These are phyloP conservation scores for Harpegnathos saltator DNA, from an alignment of 1,140 invertebrate species.

Conservation along the genomic window DNA sequence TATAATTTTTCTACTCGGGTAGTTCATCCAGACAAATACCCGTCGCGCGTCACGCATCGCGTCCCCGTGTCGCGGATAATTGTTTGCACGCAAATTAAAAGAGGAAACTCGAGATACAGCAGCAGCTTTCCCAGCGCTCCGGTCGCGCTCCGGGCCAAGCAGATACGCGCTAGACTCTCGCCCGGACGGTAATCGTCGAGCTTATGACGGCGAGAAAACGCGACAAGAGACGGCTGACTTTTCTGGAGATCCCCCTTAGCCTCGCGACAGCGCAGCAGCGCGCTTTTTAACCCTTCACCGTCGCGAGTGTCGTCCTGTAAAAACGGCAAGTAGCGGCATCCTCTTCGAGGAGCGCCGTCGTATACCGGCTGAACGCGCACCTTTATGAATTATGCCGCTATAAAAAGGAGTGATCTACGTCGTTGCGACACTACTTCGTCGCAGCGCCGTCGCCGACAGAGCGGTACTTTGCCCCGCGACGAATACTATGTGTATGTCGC, in stretches of 20 bases:
- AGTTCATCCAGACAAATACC: too few species aligned
- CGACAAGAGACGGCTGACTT: not conserved
- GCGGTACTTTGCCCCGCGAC: not conserved
- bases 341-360: not conserved
- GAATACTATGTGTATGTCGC: slow-evolving; percentile 46
- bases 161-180: not conserved
- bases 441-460: too few species aligned
- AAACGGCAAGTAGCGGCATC: not conserved
- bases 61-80: too few species aligned
- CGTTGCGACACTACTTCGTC: not conserved
- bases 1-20: too few species aligned
- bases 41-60: too few species aligned
- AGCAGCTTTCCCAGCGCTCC: not conserved
- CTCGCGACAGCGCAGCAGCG: not conserved
- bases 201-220: not conserved
- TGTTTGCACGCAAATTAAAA: too few species aligned
- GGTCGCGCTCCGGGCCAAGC: not conserved
- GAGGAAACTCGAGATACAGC: too few species aligned
- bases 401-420: slow-evolving; percentile 33
- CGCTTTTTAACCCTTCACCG: slow-evolving; percentile 26
- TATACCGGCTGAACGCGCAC: slow-evolving; percentile 8
- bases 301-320: slow-evolving; percentile 5
- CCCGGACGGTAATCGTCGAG: not conserved
- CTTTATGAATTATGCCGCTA: slow-evolving; percentile 43
- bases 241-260: slow-evolving; percentile 19